These are phyloP conservation scores for Mustela nigripes DNA, from an alignment of 2,113 vertebrate species.

Conservation along the genomic window DNA sequence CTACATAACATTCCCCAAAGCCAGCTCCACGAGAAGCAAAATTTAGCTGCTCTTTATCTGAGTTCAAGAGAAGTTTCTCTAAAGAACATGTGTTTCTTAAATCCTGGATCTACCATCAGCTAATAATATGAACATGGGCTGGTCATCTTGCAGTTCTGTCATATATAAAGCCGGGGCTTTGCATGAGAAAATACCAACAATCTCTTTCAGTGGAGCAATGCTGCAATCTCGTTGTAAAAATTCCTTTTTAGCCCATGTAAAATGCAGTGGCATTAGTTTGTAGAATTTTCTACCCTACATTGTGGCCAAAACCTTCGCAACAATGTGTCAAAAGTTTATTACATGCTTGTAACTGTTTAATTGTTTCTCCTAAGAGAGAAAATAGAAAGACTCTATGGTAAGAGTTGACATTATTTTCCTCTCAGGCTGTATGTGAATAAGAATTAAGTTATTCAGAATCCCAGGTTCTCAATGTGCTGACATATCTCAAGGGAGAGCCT, in stretches of 20 bases:
- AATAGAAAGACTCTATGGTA: background rate
- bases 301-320: background rate
- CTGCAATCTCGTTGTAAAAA: background rate
- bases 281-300: background rate
- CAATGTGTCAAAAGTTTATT: background rate
- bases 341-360: background rate
- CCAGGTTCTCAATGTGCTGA: slow-evolving; percentile 38
- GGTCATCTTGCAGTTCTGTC: background rate
- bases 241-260: background rate
- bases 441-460: slow-evolving; percentile 58
- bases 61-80: background rate
- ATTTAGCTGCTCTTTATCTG: background rate
- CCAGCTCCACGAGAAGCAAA: background rate
- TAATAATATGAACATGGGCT: background rate
- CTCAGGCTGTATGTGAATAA: slow-evolving; percentile 33
- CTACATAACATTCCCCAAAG: background rate
- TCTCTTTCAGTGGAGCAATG: background rate
- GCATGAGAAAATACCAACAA: background rate
- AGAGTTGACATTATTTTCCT: slow-evolving; percentile 63
- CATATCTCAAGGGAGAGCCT: slow-evolving; percentile 12
- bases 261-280: background rate
- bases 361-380: slow-evolving; percentile 27
- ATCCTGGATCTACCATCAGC: background rate
- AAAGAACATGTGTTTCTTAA: background rate
- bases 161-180: background rate